A percentile compares a stretch with the other conserved stretches of the same genome.
Evolutionary conservation across 2,113 vertebrate species (phyloP).

Genomic region (Odocoileus hemionus): DNA sequence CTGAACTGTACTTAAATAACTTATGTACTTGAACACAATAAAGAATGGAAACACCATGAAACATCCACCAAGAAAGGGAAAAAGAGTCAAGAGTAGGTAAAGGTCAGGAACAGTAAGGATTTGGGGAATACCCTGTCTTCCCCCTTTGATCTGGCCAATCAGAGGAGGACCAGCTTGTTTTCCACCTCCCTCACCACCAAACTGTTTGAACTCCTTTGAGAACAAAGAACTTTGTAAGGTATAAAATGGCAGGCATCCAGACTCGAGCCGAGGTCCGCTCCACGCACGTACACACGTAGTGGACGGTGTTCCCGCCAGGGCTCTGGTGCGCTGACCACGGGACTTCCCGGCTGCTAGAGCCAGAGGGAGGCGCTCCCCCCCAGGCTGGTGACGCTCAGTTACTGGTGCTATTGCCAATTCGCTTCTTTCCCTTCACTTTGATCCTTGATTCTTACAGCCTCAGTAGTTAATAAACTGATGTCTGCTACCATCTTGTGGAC

Average conservation of each 20-base stretch:
- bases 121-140: too few species aligned
- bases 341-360: background rate
- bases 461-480: background rate
- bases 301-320: rapidly evolving
- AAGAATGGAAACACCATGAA: too few species aligned
- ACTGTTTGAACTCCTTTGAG: too few species aligned
- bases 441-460: background rate
- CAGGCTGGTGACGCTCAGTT: background rate
- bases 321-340: rapidly evolving
- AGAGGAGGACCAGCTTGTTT: too few species aligned
- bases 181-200: too few species aligned
- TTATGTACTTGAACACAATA: too few species aligned
- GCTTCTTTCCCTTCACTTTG: background rate
- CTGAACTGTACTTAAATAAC: background rate
- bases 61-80: too few species aligned
- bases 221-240: too few species aligned
- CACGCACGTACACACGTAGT: rapidly evolving
- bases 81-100: too few species aligned
- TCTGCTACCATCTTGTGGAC: background rate
- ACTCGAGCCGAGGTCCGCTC: background rate
- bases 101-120: too few species aligned
- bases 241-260: too few species aligned
- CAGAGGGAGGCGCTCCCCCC: background rate
- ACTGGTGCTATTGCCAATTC: background rate
- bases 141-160: too few species aligned